Evolutionary conservation across 2,888 invertebrate genomes (phyloP), one percentile per base, ranked within the genome.

Genomic region (Oligia fasciuncula): DNA sequence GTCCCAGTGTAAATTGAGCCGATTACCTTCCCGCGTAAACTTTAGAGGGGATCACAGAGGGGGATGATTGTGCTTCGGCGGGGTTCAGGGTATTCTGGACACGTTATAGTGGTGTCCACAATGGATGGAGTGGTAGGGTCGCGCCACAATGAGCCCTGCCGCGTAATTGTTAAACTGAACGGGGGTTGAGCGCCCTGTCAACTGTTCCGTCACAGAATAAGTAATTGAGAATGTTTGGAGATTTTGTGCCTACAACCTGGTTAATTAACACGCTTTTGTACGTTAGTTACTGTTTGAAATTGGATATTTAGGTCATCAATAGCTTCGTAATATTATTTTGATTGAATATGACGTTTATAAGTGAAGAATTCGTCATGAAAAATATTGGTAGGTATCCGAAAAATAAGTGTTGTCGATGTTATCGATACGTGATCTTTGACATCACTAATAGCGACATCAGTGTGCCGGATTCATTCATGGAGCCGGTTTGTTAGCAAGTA

Each of bases 121-220:
- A 96, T 96, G 94, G 95, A 91, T 94, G 92, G 94, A 94, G 95
- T 95, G 94, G 95, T 94, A 95, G 95, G 96, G 96, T 93, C 92
- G 94, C 91, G 93, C 93, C 95, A 96, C 96, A 96, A 96, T 96
- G 96, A 95, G 94, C 94, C 94, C 93, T 94, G 95, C 93, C 94
- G 94, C 94, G 96, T 96, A 96, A 97, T 97, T 96, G 96, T 97
- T 96, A 96, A 94, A 95, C 94, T 95, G 95, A 95, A 95, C 94
- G 94, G 95, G 96, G 96, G 96, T 95, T 95, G 95, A 94, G 94
- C 95, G 93, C 91, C 94, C 95, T 95, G 96, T 96, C 96, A 96
- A 96, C 95, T 95, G 95, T 94, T 94, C 93, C 92, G 92, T 93
- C 95, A 94, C 91, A 95, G 94, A 94, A 89, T 93, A 93, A 92